Conservation (phyloP, 64 coral and sea anemone species). For the Astreopora myriophthalma region DNA sequence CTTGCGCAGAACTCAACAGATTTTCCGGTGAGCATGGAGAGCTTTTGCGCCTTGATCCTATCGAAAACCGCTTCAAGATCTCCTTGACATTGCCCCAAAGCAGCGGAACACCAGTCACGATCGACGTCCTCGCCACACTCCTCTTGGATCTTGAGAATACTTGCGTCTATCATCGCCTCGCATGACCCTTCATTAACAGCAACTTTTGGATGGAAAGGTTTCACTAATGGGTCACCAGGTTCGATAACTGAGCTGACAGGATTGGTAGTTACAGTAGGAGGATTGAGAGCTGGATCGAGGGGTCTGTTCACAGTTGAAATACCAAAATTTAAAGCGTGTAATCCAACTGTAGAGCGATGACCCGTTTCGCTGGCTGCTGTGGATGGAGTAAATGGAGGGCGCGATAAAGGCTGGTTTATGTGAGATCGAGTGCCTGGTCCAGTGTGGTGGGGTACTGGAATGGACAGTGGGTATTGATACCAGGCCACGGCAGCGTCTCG, state of each 20-base stretch:
- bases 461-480: too few species aligned
- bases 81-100: background rate
- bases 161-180: background rate
- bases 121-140: background rate
- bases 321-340: too few species aligned
- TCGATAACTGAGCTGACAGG: background rate
- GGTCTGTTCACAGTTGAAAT: too few species aligned
- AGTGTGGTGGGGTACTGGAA: too few species aligned
- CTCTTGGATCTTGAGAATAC: background rate
- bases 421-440: too few species aligned
- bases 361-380: too few species aligned
- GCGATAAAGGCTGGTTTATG: too few species aligned
- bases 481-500: too few species aligned
- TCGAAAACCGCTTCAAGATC: background rate
- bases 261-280: background rate
- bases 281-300: background rate
- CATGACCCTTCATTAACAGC: background rate
- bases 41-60: background rate
- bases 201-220: background rate
- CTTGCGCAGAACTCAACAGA: background rate
- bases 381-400: too few species aligned
- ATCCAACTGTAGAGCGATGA: too few species aligned
- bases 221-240: background rate
- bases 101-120: slow-evolving; percentile 7
- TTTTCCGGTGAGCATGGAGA: background rate